Conservation (phyloP, 2,797 vertebrate genomes). For the Siniperca scherzeri region DNA sequence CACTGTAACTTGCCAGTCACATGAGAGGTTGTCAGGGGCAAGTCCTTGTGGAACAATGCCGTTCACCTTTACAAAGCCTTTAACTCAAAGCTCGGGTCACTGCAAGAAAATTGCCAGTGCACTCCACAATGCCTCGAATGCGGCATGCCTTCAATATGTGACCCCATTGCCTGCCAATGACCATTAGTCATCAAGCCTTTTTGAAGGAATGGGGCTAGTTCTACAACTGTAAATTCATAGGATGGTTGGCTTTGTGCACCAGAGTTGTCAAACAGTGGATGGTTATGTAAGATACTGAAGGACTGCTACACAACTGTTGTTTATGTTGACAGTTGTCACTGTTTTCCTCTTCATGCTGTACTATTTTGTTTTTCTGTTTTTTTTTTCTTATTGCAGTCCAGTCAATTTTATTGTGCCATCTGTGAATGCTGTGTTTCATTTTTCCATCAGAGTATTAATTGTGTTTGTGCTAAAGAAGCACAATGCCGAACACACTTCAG, state of each 20-base stretch:
- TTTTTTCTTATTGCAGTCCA: constrained; percentile 18
- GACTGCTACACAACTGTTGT: constrained; percentile 40
- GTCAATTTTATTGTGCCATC: constrained; percentile 46
- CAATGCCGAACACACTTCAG: constrained; percentile 29
- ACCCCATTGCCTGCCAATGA: not conserved
- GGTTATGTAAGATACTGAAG: constrained; percentile 7
- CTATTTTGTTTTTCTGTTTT: constrained; percentile 11
- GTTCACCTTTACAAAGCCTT: constrained; percentile 46
- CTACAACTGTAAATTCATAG: not conserved
- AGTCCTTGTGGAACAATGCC: constrained; percentile 7
- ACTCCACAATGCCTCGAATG: not conserved
- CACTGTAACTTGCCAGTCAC: not conserved
- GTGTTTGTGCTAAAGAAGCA: constrained; percentile 40
- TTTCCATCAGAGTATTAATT: constrained; percentile 52
- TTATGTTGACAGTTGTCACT: constrained; percentile 39
- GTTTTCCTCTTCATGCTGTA: constrained; percentile 17
- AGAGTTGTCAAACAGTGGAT: constrained; percentile 24
- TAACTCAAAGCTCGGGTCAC: not conserved
- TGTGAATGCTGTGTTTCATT: constrained; percentile 31
- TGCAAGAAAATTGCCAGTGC: constrained; percentile 14
- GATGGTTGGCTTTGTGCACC: not conserved
- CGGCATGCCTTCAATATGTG: constrained; percentile 12
- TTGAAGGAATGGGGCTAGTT: not conserved
- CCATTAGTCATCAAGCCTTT: not conserved
- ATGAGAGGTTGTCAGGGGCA: not conserved